Conservation (phyloP, 2,888 invertebrate genomes). For the Phyto melanocephala region DNA sequence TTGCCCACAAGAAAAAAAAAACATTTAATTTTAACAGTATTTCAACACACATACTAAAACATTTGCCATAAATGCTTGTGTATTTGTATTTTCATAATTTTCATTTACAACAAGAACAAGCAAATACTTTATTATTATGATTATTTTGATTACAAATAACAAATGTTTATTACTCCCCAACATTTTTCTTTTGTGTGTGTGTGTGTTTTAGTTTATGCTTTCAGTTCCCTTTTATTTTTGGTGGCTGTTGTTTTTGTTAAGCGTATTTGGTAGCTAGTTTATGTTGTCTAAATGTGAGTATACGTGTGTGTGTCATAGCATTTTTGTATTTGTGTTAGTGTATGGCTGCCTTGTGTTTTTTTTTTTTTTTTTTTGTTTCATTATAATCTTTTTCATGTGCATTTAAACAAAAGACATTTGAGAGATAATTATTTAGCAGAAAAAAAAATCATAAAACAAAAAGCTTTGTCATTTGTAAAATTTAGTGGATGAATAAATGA, state of each 20-base stretch:
- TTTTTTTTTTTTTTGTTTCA: neutral
- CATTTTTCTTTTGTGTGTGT: neutral
- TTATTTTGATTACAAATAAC: constrained; percentile 38
- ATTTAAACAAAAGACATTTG: constrained; percentile 44
- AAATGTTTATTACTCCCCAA: constrained; percentile 18
- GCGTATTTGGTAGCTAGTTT: neutral
- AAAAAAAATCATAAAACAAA: neutral
- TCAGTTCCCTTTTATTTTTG: neutral
- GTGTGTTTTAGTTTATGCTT: neutral
- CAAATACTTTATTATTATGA: constrained; percentile 5
- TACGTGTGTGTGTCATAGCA: no score
- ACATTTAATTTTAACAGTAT: neutral
- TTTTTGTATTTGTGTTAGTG: neutral
- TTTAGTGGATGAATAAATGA: constrained; percentile 23
- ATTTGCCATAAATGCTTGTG: neutral
- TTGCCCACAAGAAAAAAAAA: neutral
- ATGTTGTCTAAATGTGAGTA: neutral
- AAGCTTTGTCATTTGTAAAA: neutral
- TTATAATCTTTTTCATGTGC: constrained; percentile 22
- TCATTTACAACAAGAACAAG: neutral
- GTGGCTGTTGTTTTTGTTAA: neutral
- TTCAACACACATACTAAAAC: neutral
- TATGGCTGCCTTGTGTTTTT: constrained; percentile 8
- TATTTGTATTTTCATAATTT: neutral
- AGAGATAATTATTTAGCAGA: constrained; percentile 44